Evolutionary conservation across 2,797 vertebrate species (phyloP).

Genomic region (Dryobates pubescens): DNA sequence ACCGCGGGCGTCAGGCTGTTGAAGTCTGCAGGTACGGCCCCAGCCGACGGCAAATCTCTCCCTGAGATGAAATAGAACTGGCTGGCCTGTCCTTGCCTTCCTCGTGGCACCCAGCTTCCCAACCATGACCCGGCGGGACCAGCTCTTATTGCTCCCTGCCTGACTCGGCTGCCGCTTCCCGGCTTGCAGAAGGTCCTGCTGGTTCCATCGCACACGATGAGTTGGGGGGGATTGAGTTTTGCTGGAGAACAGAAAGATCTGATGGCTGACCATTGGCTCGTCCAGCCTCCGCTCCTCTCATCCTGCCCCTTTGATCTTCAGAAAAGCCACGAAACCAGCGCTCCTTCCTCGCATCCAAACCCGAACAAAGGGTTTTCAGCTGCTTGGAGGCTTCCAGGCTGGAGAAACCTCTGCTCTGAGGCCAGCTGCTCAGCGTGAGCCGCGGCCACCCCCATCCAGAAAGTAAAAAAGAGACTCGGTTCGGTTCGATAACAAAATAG

Average conservation of each 20-base stretch:
- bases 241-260: background rate
- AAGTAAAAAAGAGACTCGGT: constrained; percentile 78
- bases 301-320: background rate
- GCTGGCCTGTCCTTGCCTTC: background rate
- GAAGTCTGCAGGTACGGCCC: constrained; percentile 53
- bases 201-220: background rate
- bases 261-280: background rate
- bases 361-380: background rate
- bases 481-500: constrained; percentile 81
- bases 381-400: constrained; percentile 18
- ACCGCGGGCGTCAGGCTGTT: background rate
- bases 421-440: background rate
- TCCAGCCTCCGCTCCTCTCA: background rate
- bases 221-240: background rate
- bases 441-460: constrained; percentile 54
- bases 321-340: background rate
- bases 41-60: constrained; percentile 68
- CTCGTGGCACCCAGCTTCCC: background rate
- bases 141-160: constrained; percentile 70
- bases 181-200: background rate
- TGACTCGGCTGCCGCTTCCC: background rate
- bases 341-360: constrained; percentile 16
- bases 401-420: background rate
- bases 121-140: background rate
- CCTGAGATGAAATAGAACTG: constrained; percentile 78